Evolutionary conservation across 2,888 invertebrate species (phyloP).

Genomic region (Synergus umbraculus): DNA sequence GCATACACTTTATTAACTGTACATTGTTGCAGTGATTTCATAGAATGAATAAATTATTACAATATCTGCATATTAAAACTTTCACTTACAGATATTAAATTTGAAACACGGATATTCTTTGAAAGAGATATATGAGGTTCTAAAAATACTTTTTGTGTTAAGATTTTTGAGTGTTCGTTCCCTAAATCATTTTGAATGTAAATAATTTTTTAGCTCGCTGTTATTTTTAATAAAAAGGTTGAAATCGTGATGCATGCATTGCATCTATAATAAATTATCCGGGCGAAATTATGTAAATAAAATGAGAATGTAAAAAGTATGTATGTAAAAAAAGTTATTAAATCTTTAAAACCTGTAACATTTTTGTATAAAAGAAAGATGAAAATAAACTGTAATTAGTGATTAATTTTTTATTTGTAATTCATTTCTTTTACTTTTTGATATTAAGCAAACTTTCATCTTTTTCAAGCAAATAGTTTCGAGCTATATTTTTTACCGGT

Average conservation of each 20-base stretch:
- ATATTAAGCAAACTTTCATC: not conserved
- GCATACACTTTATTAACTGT: not conserved
- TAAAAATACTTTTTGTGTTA: not conserved
- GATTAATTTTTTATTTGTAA: too few relatives aligned
- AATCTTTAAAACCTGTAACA: not conserved
- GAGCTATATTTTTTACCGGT: not conserved
- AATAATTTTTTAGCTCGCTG: not conserved
- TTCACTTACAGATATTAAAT: too few relatives aligned
- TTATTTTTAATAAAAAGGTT: not conserved
- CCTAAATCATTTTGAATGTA: not conserved
- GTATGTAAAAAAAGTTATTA: not conserved
- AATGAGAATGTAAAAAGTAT: too few relatives aligned
- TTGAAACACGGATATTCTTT: too few relatives aligned
- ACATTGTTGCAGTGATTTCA: not conserved
- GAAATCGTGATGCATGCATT: not conserved
- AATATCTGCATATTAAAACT: too few relatives aligned
- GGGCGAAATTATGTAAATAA: too few relatives aligned
- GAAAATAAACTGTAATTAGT: not conserved
- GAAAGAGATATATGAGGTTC: not conserved
- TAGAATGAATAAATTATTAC: not conserved
- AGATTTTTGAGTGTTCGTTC: not conserved
- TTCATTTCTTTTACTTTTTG: not conserved
- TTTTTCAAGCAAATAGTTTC: not conserved
- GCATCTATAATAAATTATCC: not conserved
- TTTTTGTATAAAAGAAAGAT: not conserved